Evolutionary conservation across 2,797 vertebrate genomes (phyloP).

Genomic region (Strix occidentalis): DNA sequence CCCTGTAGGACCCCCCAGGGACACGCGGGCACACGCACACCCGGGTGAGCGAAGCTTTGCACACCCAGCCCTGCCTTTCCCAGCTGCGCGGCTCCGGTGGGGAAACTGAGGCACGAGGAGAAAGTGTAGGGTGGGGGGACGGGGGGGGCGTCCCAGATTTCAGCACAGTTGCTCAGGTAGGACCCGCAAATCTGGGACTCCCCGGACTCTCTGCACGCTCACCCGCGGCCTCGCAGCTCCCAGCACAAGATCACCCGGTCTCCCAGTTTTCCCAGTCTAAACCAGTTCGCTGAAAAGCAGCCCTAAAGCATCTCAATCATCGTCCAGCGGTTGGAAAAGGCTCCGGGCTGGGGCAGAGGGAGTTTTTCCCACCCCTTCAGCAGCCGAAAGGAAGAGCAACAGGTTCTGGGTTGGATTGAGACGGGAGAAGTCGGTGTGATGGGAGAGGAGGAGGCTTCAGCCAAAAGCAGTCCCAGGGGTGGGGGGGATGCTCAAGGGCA

Average conservation of each 20-base stretch:
- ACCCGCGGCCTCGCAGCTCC: accelerated
- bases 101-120: constrained; percentile 6
- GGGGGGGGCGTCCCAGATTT: neutral
- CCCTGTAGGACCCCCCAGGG: neutral
- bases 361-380: neutral
- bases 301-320: neutral
- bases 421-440: neutral
- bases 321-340: neutral
- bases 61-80: neutral
- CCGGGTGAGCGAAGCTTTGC: neutral
- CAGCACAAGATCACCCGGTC: accelerated
- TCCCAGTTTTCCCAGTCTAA: neutral
- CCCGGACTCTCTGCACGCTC: neutral
- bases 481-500: neutral
- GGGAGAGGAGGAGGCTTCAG: neutral
- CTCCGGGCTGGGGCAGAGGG: neutral
- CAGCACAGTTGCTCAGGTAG: neutral
- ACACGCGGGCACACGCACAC: accelerated
- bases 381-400: constrained; percentile 11
- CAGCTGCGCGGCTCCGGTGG: accelerated
- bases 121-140: no score
- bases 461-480: neutral
- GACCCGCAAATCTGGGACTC: accelerated
- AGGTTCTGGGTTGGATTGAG: neutral
- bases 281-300: neutral